Percentiles rank a stretch among this genome's conserved stretches.
phyloP scores from a whole-genome alignment of 2,113 vertebrate species.

The Mesocricetus auratus region DNA sequence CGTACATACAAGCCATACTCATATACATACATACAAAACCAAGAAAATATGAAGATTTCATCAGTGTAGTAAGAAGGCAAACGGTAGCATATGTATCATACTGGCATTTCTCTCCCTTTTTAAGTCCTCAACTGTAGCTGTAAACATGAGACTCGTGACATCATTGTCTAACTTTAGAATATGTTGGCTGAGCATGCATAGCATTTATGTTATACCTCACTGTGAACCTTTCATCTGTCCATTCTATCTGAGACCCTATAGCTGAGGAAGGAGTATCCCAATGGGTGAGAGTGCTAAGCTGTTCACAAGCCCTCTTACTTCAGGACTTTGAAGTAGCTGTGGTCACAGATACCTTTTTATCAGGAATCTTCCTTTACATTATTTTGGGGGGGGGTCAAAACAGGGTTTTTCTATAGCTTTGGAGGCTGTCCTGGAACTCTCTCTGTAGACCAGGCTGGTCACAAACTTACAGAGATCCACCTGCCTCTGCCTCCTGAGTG shows the following conservation, averaged over 20 bases:
- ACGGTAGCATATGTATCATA: not conserved
- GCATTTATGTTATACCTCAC: not conserved
- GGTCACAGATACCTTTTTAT: not conserved
- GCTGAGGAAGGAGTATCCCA: conserved; percentile 23
- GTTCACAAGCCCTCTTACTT: not conserved
- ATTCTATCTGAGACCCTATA: not conserved
- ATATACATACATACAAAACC: not conserved
- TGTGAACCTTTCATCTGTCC: not conserved
- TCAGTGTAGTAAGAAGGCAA: not conserved
- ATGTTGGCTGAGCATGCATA: not conserved
- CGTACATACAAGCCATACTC: not conserved
- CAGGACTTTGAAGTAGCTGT: conserved; percentile 3
- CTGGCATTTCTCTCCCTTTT: conserved; percentile 8
- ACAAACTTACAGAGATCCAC: too few species aligned
- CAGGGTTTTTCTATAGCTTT: too few species aligned
- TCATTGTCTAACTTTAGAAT: conserved; percentile 26
- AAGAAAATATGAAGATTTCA: not conserved
- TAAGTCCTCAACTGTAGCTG: not conserved
- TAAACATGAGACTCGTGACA: not conserved
- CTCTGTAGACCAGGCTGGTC: too few species aligned
- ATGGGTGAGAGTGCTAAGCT: conserved; percentile 1
- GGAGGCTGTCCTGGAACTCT: too few species aligned
- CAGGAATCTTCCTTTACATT: conserved; percentile 53
- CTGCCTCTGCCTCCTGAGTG: too few species aligned
- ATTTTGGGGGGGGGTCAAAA: too few species aligned